Evolutionary conservation across 2,888 invertebrate species (phyloP).

Genomic region (Ichneumon xanthorius): DNA sequence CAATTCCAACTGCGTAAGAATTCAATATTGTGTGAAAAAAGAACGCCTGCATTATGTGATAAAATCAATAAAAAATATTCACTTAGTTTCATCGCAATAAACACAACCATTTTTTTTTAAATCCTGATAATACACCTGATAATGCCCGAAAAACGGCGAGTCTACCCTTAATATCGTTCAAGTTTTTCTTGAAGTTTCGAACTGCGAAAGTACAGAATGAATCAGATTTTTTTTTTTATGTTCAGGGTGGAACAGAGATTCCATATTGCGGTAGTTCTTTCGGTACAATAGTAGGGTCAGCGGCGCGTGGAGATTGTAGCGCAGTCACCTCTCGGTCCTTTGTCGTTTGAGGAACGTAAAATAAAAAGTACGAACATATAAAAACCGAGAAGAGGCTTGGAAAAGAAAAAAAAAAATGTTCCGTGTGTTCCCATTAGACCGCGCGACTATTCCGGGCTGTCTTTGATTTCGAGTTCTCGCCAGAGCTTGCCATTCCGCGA

Average conservation of each 20-base stretch:
- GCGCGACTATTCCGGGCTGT: constrained; percentile 35
- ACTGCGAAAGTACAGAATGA: not conserved
- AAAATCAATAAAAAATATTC: too few relatives aligned
- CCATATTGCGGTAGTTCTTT: not conserved
- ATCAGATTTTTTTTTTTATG: not conserved
- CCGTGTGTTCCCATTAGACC: constrained; percentile 18
- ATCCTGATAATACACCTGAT: too few relatives aligned
- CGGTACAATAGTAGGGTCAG: not conserved
- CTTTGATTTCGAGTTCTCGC: constrained; percentile 50
- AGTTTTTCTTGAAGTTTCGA: too few relatives aligned
- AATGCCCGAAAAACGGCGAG: too few relatives aligned
- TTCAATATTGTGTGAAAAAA: too few relatives aligned
- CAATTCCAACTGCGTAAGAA: too few relatives aligned
- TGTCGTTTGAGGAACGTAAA: constrained; percentile 6
- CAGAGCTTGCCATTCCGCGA: constrained; percentile 9
- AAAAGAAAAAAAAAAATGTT: not conserved
- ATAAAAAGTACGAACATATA: not conserved
- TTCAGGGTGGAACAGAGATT: not conserved
- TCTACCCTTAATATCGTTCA: too few relatives aligned
- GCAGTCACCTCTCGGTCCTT: not conserved
- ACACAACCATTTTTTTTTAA: too few relatives aligned
- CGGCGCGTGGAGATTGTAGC: constrained; percentile 3
- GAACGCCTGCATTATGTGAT: too few relatives aligned
- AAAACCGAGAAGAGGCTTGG: not conserved
- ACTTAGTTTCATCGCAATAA: too few relatives aligned